Percentiles rank a stretch among this genome's conserved stretches.
Conservation (phyloP, 2,888 invertebrate genomes). For the Agrotis ipsilon region DNA sequence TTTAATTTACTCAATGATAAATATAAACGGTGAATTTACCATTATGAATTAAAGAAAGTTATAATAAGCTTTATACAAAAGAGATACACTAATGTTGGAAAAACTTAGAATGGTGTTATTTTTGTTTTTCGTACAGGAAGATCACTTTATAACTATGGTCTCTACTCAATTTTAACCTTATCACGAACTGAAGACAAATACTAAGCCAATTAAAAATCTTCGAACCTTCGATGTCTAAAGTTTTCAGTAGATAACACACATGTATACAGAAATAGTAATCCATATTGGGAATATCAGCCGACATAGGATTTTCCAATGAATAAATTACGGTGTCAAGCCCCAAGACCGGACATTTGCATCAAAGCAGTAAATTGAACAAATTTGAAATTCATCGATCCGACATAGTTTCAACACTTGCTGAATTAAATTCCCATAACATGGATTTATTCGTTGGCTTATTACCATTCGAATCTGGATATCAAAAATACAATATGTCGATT, state of each 20-base stretch:
- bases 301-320: conserved; percentile 80
- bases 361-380: conserved; percentile 78
- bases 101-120: too few species aligned
- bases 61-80: too few species aligned
- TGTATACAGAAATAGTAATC: conserved; percentile 39
- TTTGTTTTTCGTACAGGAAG: not conserved
- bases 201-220: conserved; percentile 24
- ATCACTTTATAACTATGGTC: not conserved
- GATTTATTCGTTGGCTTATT: conserved; percentile 58
- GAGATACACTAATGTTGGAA: too few species aligned
- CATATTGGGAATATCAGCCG: conserved; percentile 57
- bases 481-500: conserved; percentile 55
- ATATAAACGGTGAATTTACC: too few species aligned
- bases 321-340: conserved; percentile 75
- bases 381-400: conserved; percentile 82
- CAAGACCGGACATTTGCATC: conserved; percentile 74
- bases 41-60: too few species aligned
- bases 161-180: not conserved
- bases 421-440: conserved; percentile 62
- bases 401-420: conserved; percentile 66
- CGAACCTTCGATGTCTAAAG: conserved; percentile 4
- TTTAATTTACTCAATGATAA: too few species aligned
- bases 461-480: conserved; percentile 56
- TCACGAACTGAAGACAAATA: not conserved
- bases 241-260: conserved; percentile 42